Evolutionary conservation across 2,797 vertebrate species (phyloP).

Genomic region (Ceyx erithaca): DNA sequence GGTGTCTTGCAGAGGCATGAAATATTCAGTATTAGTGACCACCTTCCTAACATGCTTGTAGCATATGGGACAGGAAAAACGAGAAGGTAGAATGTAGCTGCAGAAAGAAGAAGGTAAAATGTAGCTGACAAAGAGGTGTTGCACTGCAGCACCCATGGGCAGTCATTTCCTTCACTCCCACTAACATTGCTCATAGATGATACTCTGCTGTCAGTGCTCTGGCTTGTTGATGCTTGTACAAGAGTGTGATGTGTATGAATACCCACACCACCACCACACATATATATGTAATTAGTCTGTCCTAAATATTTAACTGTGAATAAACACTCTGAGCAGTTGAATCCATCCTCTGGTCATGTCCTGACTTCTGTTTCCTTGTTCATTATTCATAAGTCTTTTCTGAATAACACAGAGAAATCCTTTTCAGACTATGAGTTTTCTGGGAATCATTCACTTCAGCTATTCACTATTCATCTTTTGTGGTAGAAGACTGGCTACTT

Average conservation of each 20-base stretch:
- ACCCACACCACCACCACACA: accelerated
- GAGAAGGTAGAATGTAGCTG: not conserved
- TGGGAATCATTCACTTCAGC: conserved; percentile 42
- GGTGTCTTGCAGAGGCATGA: not conserved
- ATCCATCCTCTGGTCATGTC: not conserved
- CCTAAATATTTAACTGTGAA: not conserved
- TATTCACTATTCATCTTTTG: conserved; percentile 68
- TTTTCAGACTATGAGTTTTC: conserved; percentile 46
- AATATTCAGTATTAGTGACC: not conserved
- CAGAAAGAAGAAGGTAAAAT: not conserved
- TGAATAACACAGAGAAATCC: not conserved
- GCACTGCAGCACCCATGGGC: not conserved
- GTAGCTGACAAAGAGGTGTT: accelerated
- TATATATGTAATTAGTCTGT: not conserved
- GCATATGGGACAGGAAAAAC: not conserved
- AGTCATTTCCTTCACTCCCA: not conserved
- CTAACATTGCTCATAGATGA: not conserved
- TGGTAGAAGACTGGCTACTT: conserved; percentile 40
- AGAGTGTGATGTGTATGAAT: not conserved
- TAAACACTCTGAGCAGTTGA: not conserved
- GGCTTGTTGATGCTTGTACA: not conserved
- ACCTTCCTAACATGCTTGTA: not conserved
- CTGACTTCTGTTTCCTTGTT: conserved; percentile 17
- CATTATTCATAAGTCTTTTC: not conserved
- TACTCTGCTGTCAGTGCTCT: not conserved